Evolutionary conservation across 37 sponge, comb jelly and placozoan genomes (phyloP).

Genomic region (Crambe crambe): DNA sequence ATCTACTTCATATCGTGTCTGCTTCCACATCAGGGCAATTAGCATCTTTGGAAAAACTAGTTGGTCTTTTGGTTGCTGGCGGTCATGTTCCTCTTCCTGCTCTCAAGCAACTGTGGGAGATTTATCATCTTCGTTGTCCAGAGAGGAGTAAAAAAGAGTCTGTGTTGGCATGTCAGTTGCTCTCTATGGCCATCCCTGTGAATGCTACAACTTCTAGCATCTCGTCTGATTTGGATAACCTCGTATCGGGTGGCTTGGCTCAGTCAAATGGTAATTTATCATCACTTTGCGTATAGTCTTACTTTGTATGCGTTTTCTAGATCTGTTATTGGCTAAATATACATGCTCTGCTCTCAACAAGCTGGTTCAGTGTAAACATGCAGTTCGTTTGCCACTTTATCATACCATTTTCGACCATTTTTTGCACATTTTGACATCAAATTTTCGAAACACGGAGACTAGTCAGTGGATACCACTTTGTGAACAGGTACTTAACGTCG

Average conservation of each 20-base stretch:
- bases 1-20: constrained; percentile 24
- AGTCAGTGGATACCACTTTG: constrained; percentile 77
- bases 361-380: constrained; percentile 13
- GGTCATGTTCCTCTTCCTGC: constrained; percentile 47
- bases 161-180: neutral
- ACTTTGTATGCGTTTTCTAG: neutral
- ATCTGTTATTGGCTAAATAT: constrained; percentile 55
- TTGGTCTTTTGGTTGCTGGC: constrained; percentile 53
- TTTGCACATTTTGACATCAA: neutral
- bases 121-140: neutral
- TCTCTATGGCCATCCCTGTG: neutral
- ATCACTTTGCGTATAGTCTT: neutral
- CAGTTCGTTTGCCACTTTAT: constrained; percentile 16
- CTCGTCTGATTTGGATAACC: neutral
- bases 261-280: neutral
- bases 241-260: constrained; percentile 2
- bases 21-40: constrained; percentile 60
- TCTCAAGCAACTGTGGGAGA: constrained; percentile 50
- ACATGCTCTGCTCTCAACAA: constrained; percentile 60
- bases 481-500: constrained; percentile 77
- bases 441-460: neutral
- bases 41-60: constrained; percentile 74
- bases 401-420: constrained; percentile 59
- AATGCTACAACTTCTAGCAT: neutral
- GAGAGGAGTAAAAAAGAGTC: neutral